phyloP scores from a whole-genome alignment of 2,113 vertebrate genomes.

The Tichodroma muraria region DNA sequence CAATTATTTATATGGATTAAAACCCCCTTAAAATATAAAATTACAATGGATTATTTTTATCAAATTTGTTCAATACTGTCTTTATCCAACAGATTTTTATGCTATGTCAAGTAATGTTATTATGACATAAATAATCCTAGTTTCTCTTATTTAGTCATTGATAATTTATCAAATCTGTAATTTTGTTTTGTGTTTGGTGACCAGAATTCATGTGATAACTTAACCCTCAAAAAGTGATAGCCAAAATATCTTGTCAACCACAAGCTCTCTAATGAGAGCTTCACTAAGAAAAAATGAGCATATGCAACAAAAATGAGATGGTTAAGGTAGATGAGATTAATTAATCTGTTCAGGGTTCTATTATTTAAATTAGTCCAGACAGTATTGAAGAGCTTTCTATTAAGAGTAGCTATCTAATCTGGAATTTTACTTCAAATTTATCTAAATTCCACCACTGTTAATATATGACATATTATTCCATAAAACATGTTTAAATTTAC shows the following conservation, averaged over 20 bases:
- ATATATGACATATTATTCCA: not conserved
- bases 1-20: not conserved
- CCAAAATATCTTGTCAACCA: not conserved
- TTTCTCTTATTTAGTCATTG: not conserved
- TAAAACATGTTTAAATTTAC: not conserved
- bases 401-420: not conserved
- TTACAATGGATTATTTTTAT: not conserved
- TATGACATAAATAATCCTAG: not conserved
- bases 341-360: not conserved
- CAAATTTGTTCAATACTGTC: not conserved
- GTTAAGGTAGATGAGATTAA: not conserved
- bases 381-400: not conserved
- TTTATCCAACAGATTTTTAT: not conserved
- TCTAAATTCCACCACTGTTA: not conserved
- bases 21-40: not conserved
- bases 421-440: not conserved
- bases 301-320: not conserved
- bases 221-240: not conserved
- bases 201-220: not conserved
- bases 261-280: too few species aligned
- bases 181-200: not conserved
- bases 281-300: not conserved
- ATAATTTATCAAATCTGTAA: not conserved
- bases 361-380: not conserved
- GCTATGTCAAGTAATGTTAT: not conserved